Evolutionary conservation across 2,797 vertebrate species (phyloP).

Genomic region (Hydrolagus colliei): DNA sequence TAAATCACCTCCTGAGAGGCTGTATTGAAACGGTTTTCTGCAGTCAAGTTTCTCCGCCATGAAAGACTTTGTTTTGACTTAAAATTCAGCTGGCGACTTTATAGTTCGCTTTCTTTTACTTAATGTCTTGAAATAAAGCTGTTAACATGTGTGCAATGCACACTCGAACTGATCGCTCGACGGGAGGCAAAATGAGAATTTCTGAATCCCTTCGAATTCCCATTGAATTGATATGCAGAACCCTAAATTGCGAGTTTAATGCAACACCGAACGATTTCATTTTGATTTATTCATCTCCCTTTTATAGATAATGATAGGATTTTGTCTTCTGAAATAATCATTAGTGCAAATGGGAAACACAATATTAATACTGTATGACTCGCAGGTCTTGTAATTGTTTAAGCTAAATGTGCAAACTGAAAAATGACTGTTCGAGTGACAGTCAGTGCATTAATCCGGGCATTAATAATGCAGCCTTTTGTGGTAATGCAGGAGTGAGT

Average conservation of each 20-base stretch:
- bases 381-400: conserved; percentile 5
- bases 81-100: background rate
- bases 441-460: background rate
- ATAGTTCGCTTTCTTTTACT: background rate
- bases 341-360: background rate
- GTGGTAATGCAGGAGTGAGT: background rate
- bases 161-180: background rate
- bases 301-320: background rate
- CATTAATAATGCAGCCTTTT: background rate
- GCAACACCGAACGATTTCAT: background rate
- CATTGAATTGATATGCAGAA: background rate
- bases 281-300: background rate
- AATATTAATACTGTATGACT: background rate
- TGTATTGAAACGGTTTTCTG: background rate
- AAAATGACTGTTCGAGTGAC: conserved; percentile 2
- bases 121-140: background rate
- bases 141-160: background rate
- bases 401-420: background rate
- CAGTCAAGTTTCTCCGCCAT: background rate
- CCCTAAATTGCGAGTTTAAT: background rate
- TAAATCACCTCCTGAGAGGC: background rate
- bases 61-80: background rate
- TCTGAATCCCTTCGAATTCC: background rate
- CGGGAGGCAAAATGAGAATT: background rate
- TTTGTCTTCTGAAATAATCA: background rate